Percentiles rank a stretch among this genome's conserved stretches.
These are phyloP conservation scores for Gorsachius goisagi DNA, from an alignment of 2,113 vertebrate species.

Conservation along the genomic window DNA sequence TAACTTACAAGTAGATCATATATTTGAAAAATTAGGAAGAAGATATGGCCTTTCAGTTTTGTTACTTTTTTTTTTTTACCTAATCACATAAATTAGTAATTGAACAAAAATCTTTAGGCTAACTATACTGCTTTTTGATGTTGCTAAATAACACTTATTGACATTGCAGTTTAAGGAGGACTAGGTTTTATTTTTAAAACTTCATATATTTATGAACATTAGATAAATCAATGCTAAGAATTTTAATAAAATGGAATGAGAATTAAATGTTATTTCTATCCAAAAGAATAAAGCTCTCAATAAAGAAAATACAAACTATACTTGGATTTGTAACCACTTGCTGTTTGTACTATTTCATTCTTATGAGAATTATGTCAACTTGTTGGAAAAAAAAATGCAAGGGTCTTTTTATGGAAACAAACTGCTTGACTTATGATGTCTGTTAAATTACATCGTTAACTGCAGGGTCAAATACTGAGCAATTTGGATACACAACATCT, in stretches of 20 bases:
- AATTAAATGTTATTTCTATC: slow-evolving; percentile 38
- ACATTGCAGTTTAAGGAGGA: not conserved
- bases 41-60: not conserved
- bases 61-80: not conserved
- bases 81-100: not conserved
- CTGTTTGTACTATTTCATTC: slow-evolving; percentile 37
- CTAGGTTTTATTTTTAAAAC: not conserved
- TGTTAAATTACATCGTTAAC: not conserved
- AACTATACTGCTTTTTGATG: not conserved
- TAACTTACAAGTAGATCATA: not conserved
- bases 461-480: not conserved
- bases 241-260: slow-evolving; percentile 38
- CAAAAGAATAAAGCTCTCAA: slow-evolving; percentile 47
- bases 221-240: not conserved
- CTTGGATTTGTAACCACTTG: slow-evolving; percentile 45
- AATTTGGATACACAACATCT: not conserved
- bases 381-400: not conserved
- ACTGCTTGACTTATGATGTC: not conserved
- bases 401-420: not conserved
- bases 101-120: not conserved
- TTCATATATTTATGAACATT: not conserved
- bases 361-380: not conserved
- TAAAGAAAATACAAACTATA: slow-evolving; percentile 31
- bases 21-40: not conserved
- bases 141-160: not conserved